Evolutionary conservation across 2,113 vertebrate genomes (phyloP).

Genomic region (Monarcha castaneiventris): DNA sequence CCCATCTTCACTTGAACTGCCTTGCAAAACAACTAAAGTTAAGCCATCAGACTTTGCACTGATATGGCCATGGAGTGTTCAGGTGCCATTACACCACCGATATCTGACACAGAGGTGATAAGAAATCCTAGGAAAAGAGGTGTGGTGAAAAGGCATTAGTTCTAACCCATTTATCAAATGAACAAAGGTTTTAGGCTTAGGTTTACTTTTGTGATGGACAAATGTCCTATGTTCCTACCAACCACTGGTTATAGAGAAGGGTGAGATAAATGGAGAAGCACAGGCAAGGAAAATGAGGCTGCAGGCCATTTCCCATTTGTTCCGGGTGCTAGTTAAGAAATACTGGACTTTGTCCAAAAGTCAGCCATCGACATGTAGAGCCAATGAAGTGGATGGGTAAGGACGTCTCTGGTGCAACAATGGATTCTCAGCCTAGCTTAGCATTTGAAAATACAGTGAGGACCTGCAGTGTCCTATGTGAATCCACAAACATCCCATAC

Average conservation of each 20-base stretch:
- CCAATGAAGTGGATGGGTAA: rapidly evolving
- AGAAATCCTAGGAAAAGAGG: background rate
- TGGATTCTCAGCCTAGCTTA: background rate
- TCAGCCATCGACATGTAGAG: rapidly evolving
- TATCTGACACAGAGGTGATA: background rate
- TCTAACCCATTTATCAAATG: background rate
- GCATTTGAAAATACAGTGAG: background rate
- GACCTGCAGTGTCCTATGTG: background rate
- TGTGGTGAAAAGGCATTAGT: background rate
- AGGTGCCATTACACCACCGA: background rate
- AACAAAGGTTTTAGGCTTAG: background rate
- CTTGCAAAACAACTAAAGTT: background rate
- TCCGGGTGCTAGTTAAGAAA: background rate
- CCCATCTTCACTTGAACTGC: background rate
- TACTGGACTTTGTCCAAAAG: background rate
- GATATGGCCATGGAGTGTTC: background rate
- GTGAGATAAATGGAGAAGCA: background rate
- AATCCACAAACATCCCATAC: background rate
- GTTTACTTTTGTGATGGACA: background rate
- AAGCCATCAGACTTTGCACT: background rate
- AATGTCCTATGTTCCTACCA: background rate
- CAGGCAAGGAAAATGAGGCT: background rate
- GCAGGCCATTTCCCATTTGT: background rate
- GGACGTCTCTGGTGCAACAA: rapidly evolving
- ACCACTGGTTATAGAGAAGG: background rate